Conservation (phyloP, 1,140 invertebrate species). For the Babylonia areolata region DNA sequence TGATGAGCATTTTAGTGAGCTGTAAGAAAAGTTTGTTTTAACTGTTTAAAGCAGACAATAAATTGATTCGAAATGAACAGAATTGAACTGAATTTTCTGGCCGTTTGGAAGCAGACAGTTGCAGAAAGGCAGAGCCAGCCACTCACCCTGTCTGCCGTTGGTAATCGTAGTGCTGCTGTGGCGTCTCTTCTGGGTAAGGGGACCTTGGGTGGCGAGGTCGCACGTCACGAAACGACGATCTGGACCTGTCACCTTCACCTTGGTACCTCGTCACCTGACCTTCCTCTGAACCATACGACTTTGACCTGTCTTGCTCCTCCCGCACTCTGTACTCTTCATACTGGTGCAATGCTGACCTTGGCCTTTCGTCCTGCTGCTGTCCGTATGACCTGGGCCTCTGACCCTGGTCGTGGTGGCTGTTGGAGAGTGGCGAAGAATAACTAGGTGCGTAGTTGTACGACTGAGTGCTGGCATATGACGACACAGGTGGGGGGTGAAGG, state of each 20-base stretch:
- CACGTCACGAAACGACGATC: background rate
- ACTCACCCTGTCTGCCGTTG: conserved; percentile 2
- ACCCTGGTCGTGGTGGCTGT: background rate
- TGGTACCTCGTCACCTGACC: background rate
- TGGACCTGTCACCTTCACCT: conserved; percentile 2
- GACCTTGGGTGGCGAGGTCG: background rate
- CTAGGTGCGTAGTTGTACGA: background rate
- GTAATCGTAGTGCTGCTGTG: conserved; percentile 11
- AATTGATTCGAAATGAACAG: too few relatives aligned
- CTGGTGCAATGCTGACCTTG: background rate
- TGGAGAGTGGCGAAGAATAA: background rate
- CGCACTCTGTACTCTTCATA: background rate
- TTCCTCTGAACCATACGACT: background rate
- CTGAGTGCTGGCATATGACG: background rate
- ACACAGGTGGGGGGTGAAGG: background rate
- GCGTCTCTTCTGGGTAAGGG: background rate
- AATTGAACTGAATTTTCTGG: too few relatives aligned
- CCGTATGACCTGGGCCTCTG: conserved; percentile 19
- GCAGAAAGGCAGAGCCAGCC: background rate
- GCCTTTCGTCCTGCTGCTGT: background rate
- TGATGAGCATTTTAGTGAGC: too few relatives aligned
- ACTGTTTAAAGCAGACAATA: too few relatives aligned
- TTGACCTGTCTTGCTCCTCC: background rate
- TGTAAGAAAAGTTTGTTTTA: too few relatives aligned
- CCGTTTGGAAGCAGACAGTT: too few relatives aligned